Conservation (phyloP, 2,888 invertebrate genomes). For the Homarus gammarus region DNA sequence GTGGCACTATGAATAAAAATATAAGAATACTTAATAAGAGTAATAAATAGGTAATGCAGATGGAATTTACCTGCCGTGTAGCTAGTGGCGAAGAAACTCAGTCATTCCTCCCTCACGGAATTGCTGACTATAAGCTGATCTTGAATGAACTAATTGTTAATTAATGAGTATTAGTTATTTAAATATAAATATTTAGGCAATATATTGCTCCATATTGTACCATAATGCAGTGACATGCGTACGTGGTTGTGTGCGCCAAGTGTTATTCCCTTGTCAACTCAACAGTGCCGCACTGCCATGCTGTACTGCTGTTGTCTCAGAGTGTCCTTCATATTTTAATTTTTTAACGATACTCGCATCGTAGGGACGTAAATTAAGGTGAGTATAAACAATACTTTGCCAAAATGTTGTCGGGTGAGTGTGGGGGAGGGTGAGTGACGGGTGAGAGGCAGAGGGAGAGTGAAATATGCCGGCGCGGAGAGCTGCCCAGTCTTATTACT, state of each 20-base stretch:
- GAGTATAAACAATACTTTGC: conserved; percentile 17
- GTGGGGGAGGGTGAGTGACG: background rate
- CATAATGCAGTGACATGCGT: conserved; percentile 13
- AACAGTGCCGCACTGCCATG: conserved; percentile 56
- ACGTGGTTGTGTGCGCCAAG: conserved; percentile 35
- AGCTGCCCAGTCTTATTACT: background rate
- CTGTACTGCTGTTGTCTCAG: conserved; percentile 59
- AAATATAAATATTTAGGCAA: no score
- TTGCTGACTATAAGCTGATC: background rate
- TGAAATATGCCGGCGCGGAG: conserved; percentile 58
- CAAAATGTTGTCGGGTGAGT: background rate
- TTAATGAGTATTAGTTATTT: no score
- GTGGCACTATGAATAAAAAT: background rate
- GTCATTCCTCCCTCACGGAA: background rate
- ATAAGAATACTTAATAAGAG: background rate
- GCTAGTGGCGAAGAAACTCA: background rate
- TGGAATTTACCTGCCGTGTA: background rate
- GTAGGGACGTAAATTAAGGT: conserved; percentile 52
- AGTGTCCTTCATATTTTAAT: conserved; percentile 36
- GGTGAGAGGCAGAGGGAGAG: background rate
- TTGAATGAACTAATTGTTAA: background rate
- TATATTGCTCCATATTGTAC: background rate
- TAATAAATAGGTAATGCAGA: background rate
- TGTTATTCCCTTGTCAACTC: conserved; percentile 25
- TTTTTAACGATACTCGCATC: conserved; percentile 42